Percentiles rank a stretch among this genome's conserved stretches.
Evolutionary conservation across 2,113 vertebrate genomes (phyloP).

Genomic region (Nipponia nippon): DNA sequence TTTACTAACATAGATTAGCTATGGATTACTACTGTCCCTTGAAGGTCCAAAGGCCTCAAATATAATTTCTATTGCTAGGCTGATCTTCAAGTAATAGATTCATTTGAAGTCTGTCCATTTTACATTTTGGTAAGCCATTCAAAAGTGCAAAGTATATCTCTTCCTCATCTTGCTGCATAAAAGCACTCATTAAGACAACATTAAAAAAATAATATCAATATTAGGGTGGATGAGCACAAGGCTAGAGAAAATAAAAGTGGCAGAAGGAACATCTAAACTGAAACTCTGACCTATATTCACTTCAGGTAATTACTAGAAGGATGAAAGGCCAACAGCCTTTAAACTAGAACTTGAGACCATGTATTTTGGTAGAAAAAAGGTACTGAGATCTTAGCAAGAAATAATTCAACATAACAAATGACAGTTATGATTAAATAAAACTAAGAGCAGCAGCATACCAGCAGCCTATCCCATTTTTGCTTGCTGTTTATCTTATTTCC

Average conservation of each 20-base stretch:
- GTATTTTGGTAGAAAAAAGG: background rate
- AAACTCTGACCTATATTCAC: background rate
- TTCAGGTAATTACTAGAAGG: background rate
- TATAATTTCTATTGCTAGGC: background rate
- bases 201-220: background rate
- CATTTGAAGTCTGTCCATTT: background rate
- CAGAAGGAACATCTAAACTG: background rate
- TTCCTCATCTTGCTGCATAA: background rate
- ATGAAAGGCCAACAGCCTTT: background rate
- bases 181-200: background rate
- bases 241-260: background rate
- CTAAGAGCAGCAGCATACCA: background rate
- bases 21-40: background rate
- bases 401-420: background rate
- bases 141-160: background rate
- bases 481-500: constrained; percentile 14
- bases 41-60: background rate
- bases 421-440: background rate
- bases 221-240: background rate
- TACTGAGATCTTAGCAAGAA: background rate
- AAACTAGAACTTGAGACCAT: background rate
- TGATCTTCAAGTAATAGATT: background rate
- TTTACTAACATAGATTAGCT: background rate
- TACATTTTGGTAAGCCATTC: background rate
- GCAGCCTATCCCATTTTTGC: background rate